Evolutionary conservation across 2,888 invertebrate genomes (phyloP).

Genomic region (Bibio marci): DNA sequence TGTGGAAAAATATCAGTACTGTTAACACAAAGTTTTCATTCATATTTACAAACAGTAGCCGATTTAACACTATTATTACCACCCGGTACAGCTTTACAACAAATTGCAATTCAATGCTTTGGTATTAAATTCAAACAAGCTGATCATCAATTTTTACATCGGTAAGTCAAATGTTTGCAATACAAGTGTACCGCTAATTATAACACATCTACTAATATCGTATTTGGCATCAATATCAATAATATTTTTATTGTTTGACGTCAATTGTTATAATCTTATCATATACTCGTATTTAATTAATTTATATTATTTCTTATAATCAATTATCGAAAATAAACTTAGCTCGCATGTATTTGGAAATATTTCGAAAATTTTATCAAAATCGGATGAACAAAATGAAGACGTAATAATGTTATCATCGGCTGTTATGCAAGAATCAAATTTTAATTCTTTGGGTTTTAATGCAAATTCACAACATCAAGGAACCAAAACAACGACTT

Average conservation of each 20-base stretch:
- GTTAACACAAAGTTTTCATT: slow-evolving; percentile 62
- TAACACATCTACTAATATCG: too few relatives aligned
- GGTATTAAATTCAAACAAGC: slow-evolving; percentile 74
- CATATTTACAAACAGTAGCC: slow-evolving; percentile 76
- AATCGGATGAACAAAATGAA: slow-evolving; percentile 62
- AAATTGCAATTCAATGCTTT: slow-evolving; percentile 89
- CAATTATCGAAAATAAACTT: slow-evolving; percentile 1
- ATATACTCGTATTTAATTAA: neutral
- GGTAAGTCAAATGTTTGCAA: too few relatives aligned
- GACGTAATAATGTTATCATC: slow-evolving; percentile 29
- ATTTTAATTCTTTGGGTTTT: slow-evolving; percentile 12
- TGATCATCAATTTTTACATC: slow-evolving; percentile 82
- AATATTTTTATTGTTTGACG: too few relatives aligned
- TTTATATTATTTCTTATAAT: slow-evolving; percentile 1
- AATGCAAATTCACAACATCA: slow-evolving; percentile 6
- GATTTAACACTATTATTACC: slow-evolving; percentile 80
- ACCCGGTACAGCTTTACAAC: slow-evolving; percentile 70
- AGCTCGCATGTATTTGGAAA: slow-evolving; percentile 88
- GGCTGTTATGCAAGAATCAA: slow-evolving; percentile 16
- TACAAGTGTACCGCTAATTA: too few relatives aligned
- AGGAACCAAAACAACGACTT: slow-evolving; percentile 21
- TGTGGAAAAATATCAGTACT: slow-evolving; percentile 52
- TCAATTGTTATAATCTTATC: neutral
- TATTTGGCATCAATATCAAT: too few relatives aligned
- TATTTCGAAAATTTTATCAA: slow-evolving; percentile 86